Evolutionary conservation across 1,140 invertebrate species (phyloP).

Genomic region (Helicoverpa zea): DNA sequence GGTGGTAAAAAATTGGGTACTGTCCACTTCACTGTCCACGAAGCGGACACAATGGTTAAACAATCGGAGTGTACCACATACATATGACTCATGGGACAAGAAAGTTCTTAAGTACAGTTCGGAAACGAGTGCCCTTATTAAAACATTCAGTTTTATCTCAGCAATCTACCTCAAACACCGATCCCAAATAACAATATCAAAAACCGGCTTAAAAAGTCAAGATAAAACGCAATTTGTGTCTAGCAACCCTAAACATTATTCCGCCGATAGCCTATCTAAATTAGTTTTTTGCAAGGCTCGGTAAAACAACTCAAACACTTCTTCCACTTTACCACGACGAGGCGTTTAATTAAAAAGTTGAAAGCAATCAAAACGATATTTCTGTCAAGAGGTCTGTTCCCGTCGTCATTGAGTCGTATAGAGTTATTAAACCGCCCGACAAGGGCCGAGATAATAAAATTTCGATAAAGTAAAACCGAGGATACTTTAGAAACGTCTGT

Average conservation of each 20-base stretch:
- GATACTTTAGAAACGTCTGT: slow-evolving; percentile 49
- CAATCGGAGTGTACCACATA: no score
- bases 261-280: slow-evolving; percentile 27
- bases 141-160: no score
- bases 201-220: slow-evolving; percentile 5
- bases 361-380: slow-evolving; percentile 50
- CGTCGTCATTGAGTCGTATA: slow-evolving; percentile 42
- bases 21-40: no score
- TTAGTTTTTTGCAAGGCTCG: slow-evolving; percentile 35
- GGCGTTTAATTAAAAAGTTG: slow-evolving; percentile 47
- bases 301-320: slow-evolving; percentile 40
- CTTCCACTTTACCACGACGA: slow-evolving; percentile 30
- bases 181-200: background rate
- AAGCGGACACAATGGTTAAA: no score
- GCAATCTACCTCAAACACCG: background rate
- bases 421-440: slow-evolving; percentile 41
- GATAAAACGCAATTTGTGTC: slow-evolving; percentile 23
- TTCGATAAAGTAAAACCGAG: slow-evolving; percentile 49
- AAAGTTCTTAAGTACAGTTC: no score
- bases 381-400: slow-evolving; percentile 1
- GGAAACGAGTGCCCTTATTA: no score
- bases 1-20: no score
- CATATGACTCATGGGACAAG: no score
- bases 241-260: slow-evolving; percentile 10
- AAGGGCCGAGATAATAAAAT: slow-evolving; percentile 48